Base-by-base conservation (phyloP, 1,140 invertebrate genomes). In the Apolygus lucorum region DNA sequence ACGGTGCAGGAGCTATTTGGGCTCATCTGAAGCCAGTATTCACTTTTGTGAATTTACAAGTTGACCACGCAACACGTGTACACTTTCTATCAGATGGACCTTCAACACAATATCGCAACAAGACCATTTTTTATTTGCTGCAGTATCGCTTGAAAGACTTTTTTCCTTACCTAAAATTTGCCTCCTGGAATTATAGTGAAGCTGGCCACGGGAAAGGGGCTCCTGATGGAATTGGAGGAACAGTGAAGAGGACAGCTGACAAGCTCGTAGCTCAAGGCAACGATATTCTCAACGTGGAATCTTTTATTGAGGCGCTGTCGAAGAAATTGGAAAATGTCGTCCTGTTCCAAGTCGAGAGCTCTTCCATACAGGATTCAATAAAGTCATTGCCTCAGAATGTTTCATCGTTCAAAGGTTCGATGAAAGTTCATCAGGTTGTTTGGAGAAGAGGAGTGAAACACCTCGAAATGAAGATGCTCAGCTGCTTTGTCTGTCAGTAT, bases 231-330 rank as follows among this genome's bases (percentile, higher is more conserved):
- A 74, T 81, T 63, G 80, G 80, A 28, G 79, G 76, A 4, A 71
- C 73, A 28, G 73, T 80, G 29, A 82, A 82, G 73, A 74, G 76
- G 76, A 76, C 74, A 26, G 76, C 76, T 28, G 72, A 77, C 49
- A 25, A 28, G 24, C 22, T 69, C 13, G 73, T 74, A 1, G 72
- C 73, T 70, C 49, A 73, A 70, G 72, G 72, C n/a, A 65, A 63
- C 68, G 74, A 75, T 67, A 52, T 70, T 11, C 2, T 4, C 17
- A 22, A 63, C 24, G 11, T 63, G 8, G 24, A 63, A 11, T 8
- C 59, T 11, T 13, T 63, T 11, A n/a, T 49, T 11, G n/a, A 49
- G n/a, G 42, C n/a, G 11, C 42, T 49, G 11, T n/a, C 11, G 42
- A n/a, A 49, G n/a, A 49, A 49, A 49, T 49, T n/a, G n/a, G n/a